Evolutionary conservation across 2,113 vertebrate genomes (phyloP).

Genomic region (Desmodus rotundus): DNA sequence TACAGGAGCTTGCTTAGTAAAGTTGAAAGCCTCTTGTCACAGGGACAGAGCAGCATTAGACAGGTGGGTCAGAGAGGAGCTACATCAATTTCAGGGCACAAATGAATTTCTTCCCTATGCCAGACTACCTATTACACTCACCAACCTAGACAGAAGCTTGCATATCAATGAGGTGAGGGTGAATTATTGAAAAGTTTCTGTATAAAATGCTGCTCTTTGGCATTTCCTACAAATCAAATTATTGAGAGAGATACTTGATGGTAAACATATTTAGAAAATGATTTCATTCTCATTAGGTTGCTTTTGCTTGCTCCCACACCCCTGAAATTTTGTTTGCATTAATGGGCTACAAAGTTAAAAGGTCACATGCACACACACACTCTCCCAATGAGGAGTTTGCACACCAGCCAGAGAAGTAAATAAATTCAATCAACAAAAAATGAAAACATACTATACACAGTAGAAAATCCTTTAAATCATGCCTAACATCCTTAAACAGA

Average conservation of each 20-base stretch:
- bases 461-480: constrained; percentile 68
- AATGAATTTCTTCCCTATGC: constrained; percentile 49
- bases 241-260: constrained; percentile 71
- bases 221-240: constrained; percentile 78
- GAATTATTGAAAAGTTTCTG: constrained; percentile 74
- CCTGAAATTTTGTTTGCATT: constrained; percentile 68
- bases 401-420: constrained; percentile 41
- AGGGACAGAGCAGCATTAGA: constrained; percentile 13
- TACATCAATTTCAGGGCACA: constrained; percentile 52
- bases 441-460: constrained; percentile 61
- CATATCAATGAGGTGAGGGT: constrained; percentile 67
- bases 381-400: constrained; percentile 17
- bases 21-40: constrained; percentile 22
- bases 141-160: constrained; percentile 60
- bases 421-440: constrained; percentile 72
- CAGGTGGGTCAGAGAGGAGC: background rate
- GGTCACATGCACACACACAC: constrained; percentile 28
- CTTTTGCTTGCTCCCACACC: constrained; percentile 39
- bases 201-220: constrained; percentile 70
- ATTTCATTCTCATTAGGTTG: constrained; percentile 68
- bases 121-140: constrained; percentile 59
- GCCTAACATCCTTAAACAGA: constrained; percentile 63
- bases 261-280: constrained; percentile 74
- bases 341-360: constrained; percentile 67
- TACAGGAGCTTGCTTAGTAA: background rate